Evolutionary conservation across 2,113 vertebrate species (phyloP).

Genomic region (Rostratula benghalensis): DNA sequence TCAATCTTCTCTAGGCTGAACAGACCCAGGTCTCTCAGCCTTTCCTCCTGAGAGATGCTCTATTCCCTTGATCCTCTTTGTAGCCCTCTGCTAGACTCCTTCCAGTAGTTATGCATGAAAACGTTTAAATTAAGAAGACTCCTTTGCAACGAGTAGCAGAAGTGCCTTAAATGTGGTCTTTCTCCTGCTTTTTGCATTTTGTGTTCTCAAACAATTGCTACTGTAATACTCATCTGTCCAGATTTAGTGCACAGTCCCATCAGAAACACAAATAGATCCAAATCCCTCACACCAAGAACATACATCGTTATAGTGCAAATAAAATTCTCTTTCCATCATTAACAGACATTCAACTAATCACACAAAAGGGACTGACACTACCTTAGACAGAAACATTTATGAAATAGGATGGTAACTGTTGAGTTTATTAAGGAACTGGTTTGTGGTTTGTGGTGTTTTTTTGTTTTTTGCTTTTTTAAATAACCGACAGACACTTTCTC

Average conservation of each 20-base stretch:
- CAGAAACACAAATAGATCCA: not conserved
- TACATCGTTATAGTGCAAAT: not conserved
- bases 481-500: not conserved
- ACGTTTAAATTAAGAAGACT: not conserved
- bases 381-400: not conserved
- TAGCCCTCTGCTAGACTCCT: not conserved
- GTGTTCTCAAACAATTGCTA: not conserved
- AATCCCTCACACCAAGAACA: not conserved
- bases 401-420: not conserved
- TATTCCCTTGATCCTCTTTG: not conserved
- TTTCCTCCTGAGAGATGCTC: not conserved
- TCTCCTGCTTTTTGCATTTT: not conserved
- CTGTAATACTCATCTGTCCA: not conserved
- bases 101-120: not conserved
- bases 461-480: not conserved
- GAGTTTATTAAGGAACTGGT: constrained; percentile 13
- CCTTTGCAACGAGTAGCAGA: not conserved
- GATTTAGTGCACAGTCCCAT: not conserved
- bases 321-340: not conserved
- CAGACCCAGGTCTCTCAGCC: not conserved
- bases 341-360: not conserved
- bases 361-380: not conserved
- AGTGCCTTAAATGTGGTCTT: not conserved
- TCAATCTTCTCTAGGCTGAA: not conserved
- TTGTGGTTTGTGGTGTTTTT: not conserved